A percentile compares a stretch with the other conserved stretches of the same genome.
phyloP scores from a whole-genome alignment of 2,888 invertebrate species.

The Ditylenchus weischeri region DNA sequence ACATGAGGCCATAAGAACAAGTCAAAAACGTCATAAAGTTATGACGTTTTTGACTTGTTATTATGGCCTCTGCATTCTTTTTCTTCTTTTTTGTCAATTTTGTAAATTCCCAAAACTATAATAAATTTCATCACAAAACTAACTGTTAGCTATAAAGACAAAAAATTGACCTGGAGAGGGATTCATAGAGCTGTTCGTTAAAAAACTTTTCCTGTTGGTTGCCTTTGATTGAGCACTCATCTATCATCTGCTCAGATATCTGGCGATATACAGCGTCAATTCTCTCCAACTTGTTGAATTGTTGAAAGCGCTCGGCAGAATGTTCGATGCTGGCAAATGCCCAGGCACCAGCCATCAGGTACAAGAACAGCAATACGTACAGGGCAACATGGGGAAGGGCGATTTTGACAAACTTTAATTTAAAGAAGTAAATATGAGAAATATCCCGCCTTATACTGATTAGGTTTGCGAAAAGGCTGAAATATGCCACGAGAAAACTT shows the following conservation, averaged over 20 bases:
- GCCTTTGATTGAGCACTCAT: constrained; percentile 13
- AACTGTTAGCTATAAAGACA: not conserved
- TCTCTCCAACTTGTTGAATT: constrained; percentile 39
- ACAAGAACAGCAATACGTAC: constrained; percentile 48
- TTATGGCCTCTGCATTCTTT: too few species aligned
- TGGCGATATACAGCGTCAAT: constrained; percentile 33
- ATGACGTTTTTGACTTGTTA: too few species aligned
- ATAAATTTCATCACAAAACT: too few species aligned
- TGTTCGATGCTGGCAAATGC: constrained; percentile 47
- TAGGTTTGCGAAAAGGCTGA: too few species aligned
- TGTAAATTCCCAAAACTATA: too few species aligned
- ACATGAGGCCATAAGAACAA: too few species aligned
- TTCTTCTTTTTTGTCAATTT: too few species aligned
- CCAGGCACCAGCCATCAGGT: constrained; percentile 50
- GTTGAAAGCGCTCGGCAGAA: constrained; percentile 44
- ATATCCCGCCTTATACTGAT: too few species aligned
- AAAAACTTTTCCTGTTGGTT: not conserved
- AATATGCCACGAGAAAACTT: too few species aligned
- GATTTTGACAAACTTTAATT: constrained; percentile 48
- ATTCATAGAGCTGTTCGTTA: constrained; percentile 9
- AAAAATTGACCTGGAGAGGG: constrained; percentile 7
- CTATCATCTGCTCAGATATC: constrained; percentile 15
- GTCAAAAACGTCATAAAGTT: too few species aligned
- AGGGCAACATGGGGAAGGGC: constrained; percentile 53
- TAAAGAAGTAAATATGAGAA: too few species aligned